Conservation (phyloP, 1,140 invertebrate genomes). For the Musca vetustissima region DNA sequence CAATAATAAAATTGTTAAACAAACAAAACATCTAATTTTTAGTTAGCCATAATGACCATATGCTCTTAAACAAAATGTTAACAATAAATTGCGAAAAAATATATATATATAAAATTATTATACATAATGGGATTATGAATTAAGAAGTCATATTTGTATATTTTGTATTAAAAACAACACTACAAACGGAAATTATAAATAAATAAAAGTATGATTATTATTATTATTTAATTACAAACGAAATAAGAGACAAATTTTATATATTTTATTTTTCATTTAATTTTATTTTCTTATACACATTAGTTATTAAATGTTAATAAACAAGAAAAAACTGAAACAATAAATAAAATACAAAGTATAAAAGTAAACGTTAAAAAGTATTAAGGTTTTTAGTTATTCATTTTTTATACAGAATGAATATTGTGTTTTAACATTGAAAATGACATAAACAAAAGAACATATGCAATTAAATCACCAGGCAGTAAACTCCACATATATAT, state of each 20-base stretch:
- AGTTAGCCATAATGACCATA: no score
- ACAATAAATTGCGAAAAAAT: conserved; percentile 11
- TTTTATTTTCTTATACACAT: no score
- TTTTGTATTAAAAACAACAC: conserved; percentile 10
- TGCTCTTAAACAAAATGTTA: conserved; percentile 12
- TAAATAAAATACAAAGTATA: conserved; percentile 5
- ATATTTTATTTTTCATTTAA: no score
- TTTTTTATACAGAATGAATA: conserved; percentile 14
- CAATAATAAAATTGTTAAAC: conserved; percentile 1
- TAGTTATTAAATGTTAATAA: no score
- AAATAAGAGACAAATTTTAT: background rate
- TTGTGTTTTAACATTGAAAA: background rate
- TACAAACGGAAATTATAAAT: background rate
- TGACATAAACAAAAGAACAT: conserved; percentile 2
- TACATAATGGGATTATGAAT: conserved; percentile 6
- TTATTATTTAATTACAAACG: background rate
- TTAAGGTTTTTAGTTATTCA: conserved; percentile 15
- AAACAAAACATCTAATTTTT: background rate
- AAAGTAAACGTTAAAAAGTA: background rate
- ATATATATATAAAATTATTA: conserved; percentile 14
- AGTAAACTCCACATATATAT: background rate
- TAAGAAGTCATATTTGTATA: conserved; percentile 12
- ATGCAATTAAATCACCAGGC: conserved; percentile 12
- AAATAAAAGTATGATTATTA: background rate
- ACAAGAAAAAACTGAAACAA: background rate